A percentile compares a stretch with the other conserved stretches of the same genome.
Evolutionary conservation across 2,888 invertebrate genomes (phyloP).

Genomic region (Belgica antarctica): DNA sequence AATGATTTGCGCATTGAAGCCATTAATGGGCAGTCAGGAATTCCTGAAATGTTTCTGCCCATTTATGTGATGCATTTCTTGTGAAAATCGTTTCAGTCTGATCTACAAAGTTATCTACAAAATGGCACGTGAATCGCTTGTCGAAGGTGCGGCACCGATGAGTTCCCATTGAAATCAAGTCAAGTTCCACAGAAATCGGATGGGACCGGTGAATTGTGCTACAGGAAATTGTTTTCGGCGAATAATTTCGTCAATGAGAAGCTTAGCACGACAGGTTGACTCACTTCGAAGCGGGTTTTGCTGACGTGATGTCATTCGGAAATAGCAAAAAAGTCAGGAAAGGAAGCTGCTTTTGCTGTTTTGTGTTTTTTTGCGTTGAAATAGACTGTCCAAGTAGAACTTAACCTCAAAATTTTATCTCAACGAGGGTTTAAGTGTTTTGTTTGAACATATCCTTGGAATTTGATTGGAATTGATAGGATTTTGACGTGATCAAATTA

Average conservation of each 20-base stretch:
- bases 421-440: too few relatives aligned
- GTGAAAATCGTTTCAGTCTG: constrained; percentile 11
- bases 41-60: constrained; percentile 1
- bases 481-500: too few relatives aligned
- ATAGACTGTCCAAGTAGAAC: too few relatives aligned
- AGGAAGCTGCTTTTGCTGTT: too few relatives aligned
- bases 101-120: constrained; percentile 9
- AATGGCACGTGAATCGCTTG: constrained; percentile 41
- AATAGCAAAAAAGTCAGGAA: too few relatives aligned
- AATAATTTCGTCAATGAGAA: neutral
- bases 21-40: neutral
- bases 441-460: too few relatives aligned
- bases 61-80: constrained; percentile 11
- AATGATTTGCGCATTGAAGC: constrained; percentile 31
- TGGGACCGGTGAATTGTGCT: neutral
- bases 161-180: constrained; percentile 18
- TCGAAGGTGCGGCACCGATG: constrained; percentile 32
- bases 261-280: neutral
- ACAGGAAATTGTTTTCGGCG: constrained; percentile 37
- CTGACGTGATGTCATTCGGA: constrained; percentile 10
- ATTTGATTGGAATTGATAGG: too few relatives aligned
- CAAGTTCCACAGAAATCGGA: constrained; percentile 38
- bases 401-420: too few relatives aligned
- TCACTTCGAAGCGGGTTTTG: constrained; percentile 12
- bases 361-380: too few relatives aligned